Evolutionary conservation across 2,888 invertebrate genomes (phyloP), one percentile per base, ranked within the genome.

Genomic region (Apotomis turbidana): DNA sequence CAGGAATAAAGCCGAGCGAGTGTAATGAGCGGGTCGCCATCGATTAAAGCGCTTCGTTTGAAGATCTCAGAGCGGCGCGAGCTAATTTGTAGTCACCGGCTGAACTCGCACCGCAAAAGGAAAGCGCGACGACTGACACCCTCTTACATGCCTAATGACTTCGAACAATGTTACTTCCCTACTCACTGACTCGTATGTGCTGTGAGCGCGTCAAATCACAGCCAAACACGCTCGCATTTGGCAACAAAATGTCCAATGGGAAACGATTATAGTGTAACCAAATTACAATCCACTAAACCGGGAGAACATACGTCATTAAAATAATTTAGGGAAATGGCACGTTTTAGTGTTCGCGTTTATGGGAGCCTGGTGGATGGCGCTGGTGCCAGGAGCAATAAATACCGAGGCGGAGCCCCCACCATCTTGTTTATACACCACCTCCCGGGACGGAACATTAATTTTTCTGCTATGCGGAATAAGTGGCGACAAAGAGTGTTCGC

Each of bases 251-350:
- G 76, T 78, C 77, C 76, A 76, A 77, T 80, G 78, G 80, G 80
- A 83, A 78, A 81, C 81, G 82, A 83, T 81, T 80, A 81, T 82
- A 81, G 78, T 78, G 81, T 83, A 84, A 85, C 84, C 83, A 83
- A 87, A 87, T 88, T 86, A 88, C 86, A 86, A 84, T 85, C 84
- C 80, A 85, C 82, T 86, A 85, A 87, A 87, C 80, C 79, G 79
- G 81, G 80, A 77, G 84, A 86, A 83, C 84, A 87, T 88, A 87
- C 86, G 84, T 88, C 89, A 89, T 90, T 88, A 86, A 89, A 89
- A 89, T 90, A 88, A 90, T 90, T 88, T 88, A 85, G 86, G 86
- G 83, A 88, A 90, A 90, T 86, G 83, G 86, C 86, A 88, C 86
- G 86, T 88, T 90, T 89, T 86, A 88, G 85, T 87, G 85, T 82